Conservation (phyloP, 2,888 invertebrate species). For the Diachrysia chrysitis region DNA sequence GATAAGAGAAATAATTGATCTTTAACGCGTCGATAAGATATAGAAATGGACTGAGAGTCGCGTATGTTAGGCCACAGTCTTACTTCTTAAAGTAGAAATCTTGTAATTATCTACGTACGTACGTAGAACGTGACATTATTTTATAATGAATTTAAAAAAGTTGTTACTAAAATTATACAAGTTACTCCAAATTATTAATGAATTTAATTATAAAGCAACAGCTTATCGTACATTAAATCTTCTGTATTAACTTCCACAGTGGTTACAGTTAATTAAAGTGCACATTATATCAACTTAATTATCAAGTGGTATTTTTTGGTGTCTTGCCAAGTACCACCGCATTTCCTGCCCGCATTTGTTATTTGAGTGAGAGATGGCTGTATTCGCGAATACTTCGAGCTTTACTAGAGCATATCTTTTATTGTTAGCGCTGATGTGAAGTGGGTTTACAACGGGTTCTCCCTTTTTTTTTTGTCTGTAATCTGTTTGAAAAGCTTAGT, state of each 20-base stretch:
- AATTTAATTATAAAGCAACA: too few species aligned
- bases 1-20: too few species aligned
- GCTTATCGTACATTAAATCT: conserved; percentile 10
- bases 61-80: too few species aligned
- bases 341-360: conserved; percentile 41
- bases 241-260: conserved; percentile 10
- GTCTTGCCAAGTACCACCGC: conserved; percentile 46
- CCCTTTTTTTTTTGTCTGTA: neutral
- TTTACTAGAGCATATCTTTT: conserved; percentile 22
- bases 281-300: conserved; percentile 54
- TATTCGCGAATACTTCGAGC: conserved; percentile 12
- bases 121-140: too few species aligned
- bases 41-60: too few species aligned
- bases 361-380: conserved; percentile 45
- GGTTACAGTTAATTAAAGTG: conserved; percentile 52
- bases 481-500: neutral
- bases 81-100: too few species aligned
- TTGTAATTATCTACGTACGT: too few species aligned
- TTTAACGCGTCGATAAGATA: too few species aligned
- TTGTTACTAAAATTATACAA: too few species aligned
- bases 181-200: too few species aligned
- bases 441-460: neutral
- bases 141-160: too few species aligned
- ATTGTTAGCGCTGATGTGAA: conserved; percentile 15
- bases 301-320: conserved; percentile 58